A percentile compares a stretch with the other conserved stretches of the same genome.
Evolutionary conservation across 2,888 invertebrate species (phyloP).

Genomic region (Odiellus spinosus): DNA sequence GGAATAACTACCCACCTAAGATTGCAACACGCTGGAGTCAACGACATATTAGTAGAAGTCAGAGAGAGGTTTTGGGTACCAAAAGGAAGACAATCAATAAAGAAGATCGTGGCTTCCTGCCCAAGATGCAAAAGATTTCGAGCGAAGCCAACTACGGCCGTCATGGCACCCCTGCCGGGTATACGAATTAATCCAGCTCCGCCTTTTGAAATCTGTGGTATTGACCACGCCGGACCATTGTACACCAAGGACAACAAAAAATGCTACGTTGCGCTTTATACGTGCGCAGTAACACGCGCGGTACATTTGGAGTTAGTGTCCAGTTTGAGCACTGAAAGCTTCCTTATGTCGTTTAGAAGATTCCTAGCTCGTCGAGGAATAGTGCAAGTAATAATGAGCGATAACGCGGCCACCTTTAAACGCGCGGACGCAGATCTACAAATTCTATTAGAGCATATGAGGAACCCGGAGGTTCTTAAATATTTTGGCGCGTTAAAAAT

Average conservation of each 20-base stretch:
- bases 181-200: too few species aligned
- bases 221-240: slow-evolving; percentile 30
- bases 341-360: slow-evolving; percentile 23
- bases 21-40: too few species aligned
- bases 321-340: slow-evolving; percentile 22
- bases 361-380: slow-evolving; percentile 26
- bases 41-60: too few species aligned
- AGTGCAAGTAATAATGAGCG: slow-evolving; percentile 25
- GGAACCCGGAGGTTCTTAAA: slow-evolving; percentile 7
- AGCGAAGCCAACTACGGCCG: too few species aligned
- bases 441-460: slow-evolving; percentile 23
- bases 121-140: too few species aligned
- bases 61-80: too few species aligned
- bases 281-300: slow-evolving; percentile 29
- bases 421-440: slow-evolving; percentile 18
- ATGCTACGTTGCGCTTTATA: slow-evolving; percentile 27
- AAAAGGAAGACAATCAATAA: too few species aligned
- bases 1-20: too few species aligned
- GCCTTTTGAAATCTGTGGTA: slow-evolving; percentile 22
- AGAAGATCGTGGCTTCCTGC: too few species aligned
- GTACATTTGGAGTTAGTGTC: slow-evolving; percentile 28
- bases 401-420: slow-evolving; percentile 30
- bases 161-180: too few species aligned
- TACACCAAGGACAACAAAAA: slow-evolving; percentile 20
- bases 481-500: slow-evolving; percentile 11